Evolutionary conservation across 2,113 vertebrate genomes (phyloP).

Genomic region (Alexandromys fortis): DNA sequence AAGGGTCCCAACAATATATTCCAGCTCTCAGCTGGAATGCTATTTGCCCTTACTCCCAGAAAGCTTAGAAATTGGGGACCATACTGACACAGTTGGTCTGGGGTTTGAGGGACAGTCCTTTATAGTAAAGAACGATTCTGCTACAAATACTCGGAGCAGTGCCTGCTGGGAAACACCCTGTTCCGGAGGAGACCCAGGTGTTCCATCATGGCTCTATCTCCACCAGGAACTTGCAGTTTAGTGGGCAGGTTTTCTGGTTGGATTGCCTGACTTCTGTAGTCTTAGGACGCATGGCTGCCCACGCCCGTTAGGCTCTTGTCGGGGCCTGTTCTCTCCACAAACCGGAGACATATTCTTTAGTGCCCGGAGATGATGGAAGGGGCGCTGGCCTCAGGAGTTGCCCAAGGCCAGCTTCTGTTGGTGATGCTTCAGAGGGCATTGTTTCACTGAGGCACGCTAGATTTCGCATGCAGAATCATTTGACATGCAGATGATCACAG

Average conservation of each 20-base stretch:
- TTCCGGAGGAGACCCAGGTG: neutral
- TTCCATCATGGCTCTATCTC: neutral
- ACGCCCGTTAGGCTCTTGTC: neutral
- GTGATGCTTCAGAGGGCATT: neutral
- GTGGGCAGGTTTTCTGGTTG: neutral
- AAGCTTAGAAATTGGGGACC: neutral
- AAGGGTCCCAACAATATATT: too few relatives aligned
- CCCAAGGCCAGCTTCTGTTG: neutral
- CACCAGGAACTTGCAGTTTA: neutral
- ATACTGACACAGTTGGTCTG: neutral
- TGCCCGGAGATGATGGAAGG: neutral
- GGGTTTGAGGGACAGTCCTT: neutral
- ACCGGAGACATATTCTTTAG: neutral
- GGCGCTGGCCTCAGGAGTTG: neutral
- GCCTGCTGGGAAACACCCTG: neutral
- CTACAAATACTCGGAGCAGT: neutral
- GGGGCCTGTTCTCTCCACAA: neutral
- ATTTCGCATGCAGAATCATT: slow-evolving; percentile 36
- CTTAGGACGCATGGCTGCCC: neutral
- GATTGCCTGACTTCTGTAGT: neutral
- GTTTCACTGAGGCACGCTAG: slow-evolving; percentile 19
- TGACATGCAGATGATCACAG: slow-evolving; percentile 64
- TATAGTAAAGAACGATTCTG: neutral
- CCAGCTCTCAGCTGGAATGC: neutral
- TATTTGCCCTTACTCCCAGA: neutral